Evolutionary conservation across 2,113 vertebrate genomes (phyloP), one percentile per base, ranked within the genome.

Genomic region (Malaclemys terrapin): DNA sequence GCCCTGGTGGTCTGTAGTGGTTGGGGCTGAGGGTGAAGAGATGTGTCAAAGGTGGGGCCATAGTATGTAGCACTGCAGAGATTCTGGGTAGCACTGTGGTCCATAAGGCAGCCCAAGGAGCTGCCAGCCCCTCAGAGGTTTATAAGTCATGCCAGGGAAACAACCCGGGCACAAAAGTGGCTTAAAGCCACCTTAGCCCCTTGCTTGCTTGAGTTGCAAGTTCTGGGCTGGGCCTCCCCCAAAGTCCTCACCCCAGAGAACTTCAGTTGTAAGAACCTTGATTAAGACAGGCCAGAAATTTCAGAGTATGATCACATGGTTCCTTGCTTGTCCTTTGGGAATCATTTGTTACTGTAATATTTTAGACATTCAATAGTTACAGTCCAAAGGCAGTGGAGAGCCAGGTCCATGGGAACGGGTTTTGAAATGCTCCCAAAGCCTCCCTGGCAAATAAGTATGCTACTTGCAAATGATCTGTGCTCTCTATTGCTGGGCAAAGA

Each of bases 201-300:
- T 38, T 38, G 17, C 10, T 72, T 72, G n/a, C 65, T 38, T 38
- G 65, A n/a, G 19, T n/a, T 72, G n/a, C 65, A 38, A 38, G 35
- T 38, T 38, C 8, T 72, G 19, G 10, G 65, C n/a, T 72, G 62
- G 62, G 16, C 3, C 42, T 75, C 6, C 14, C 38, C 76, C 78
- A 17, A 79, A 52, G 89, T 38, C 5, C 47, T 56, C 42, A n/a
- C 31, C 76, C 89, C 93, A 72, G 27, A 89, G 9, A 47, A 38
- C 59, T 80, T 84, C n/a, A 85, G 31, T 82, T 59, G 38, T 45
- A 54, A 29, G 22, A 93, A n/a, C 11, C 85, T 87, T 82, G 82
- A 93, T 82, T 76, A 38, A 90, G 72, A 75, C 52, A 80, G 19
- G 65, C 19, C 65, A 93, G 35, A 91, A 94, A 72, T 17, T 56